These are phyloP conservation scores for Spinus pinus DNA, from an alignment of 2,797 vertebrate genomes.

Conservation along the genomic window DNA sequence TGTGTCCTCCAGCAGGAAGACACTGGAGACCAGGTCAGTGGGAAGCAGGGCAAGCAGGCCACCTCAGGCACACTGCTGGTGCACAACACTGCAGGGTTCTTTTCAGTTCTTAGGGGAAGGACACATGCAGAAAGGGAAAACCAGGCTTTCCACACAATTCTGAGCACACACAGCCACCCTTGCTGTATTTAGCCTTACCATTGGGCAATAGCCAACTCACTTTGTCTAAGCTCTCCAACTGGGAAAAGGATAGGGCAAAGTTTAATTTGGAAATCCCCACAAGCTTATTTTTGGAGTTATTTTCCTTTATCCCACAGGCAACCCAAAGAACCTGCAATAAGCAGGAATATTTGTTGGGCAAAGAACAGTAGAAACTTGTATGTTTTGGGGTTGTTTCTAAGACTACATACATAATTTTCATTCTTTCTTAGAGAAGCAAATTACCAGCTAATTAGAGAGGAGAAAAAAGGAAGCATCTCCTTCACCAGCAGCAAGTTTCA, in stretches of 20 bases:
- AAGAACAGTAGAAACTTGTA: background rate
- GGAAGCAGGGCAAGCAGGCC: constrained; percentile 18
- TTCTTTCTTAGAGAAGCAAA: constrained; percentile 1
- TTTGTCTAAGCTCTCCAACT: constrained; percentile 57
- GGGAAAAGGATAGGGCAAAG: constrained; percentile 45
- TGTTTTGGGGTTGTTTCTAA: background rate
- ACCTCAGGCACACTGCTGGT: background rate
- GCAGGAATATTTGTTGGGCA: background rate
- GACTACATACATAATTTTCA: background rate
- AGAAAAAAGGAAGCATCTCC: background rate
- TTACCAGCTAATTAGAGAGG: constrained; percentile 24
- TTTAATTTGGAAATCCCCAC: constrained; percentile 51
- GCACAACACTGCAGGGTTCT: constrained; percentile 6
- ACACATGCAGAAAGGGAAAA: constrained; percentile 32
- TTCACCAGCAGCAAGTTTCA: background rate
- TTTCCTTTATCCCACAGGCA: constrained; percentile 13
- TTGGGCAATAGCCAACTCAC: constrained; percentile 19
- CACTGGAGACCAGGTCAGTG: background rate
- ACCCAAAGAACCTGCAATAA: constrained; percentile 33
- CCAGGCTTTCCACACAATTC: constrained; percentile 11
- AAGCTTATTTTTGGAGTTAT: background rate
- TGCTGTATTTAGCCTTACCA: constrained; percentile 54
- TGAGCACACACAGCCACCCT: constrained; percentile 18
- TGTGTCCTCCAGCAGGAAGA: background rate
- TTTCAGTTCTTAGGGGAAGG: background rate